Percentiles rank a stretch among this genome's conserved stretches.
These are phyloP conservation scores for Scolanthus callimorphus DNA, from an alignment of 92 coral and sea anemone genomes.

Conservation along the genomic window DNA sequence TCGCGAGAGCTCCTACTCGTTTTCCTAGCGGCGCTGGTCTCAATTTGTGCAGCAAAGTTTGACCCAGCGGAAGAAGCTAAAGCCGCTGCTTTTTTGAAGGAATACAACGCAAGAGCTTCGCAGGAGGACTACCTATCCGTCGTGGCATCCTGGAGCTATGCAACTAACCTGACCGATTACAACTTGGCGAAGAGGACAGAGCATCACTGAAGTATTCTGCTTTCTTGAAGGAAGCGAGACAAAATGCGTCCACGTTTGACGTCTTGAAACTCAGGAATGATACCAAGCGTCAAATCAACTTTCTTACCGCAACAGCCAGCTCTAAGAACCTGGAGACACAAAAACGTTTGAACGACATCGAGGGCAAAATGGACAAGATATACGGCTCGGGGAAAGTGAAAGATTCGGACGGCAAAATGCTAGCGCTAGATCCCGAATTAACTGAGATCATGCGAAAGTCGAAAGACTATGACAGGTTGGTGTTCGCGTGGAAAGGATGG, in stretches of 20 bases:
- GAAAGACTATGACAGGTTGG: conserved; percentile 54
- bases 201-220: conserved; percentile 37
- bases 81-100: conserved; percentile 44
- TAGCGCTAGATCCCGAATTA: conserved; percentile 68
- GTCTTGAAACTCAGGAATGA: conserved; percentile 47
- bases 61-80: conserved; percentile 28
- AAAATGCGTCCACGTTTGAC: conserved; percentile 65
- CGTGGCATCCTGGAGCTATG: conserved; percentile 63
- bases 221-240: conserved; percentile 46
- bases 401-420: conserved; percentile 31
- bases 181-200: conserved; percentile 42
- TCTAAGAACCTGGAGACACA: conserved; percentile 49
- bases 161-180: conserved; percentile 64
- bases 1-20: conserved; percentile 1
- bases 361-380: conserved; percentile 53
- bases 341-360: conserved; percentile 27
- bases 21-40: conserved; percentile 3
- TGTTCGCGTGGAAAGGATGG: conserved; percentile 96
- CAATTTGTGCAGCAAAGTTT: conserved; percentile 13
- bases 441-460: conserved; percentile 45
- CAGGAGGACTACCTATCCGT: conserved; percentile 14
- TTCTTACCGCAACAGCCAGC: conserved; percentile 50
- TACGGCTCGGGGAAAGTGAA: conserved; percentile 79
- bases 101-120: conserved; percentile 32
- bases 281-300: conserved; percentile 60